These are phyloP conservation scores for Sminthurides aquaticus DNA, from an alignment of 2,888 invertebrate species.

Conservation along the genomic window DNA sequence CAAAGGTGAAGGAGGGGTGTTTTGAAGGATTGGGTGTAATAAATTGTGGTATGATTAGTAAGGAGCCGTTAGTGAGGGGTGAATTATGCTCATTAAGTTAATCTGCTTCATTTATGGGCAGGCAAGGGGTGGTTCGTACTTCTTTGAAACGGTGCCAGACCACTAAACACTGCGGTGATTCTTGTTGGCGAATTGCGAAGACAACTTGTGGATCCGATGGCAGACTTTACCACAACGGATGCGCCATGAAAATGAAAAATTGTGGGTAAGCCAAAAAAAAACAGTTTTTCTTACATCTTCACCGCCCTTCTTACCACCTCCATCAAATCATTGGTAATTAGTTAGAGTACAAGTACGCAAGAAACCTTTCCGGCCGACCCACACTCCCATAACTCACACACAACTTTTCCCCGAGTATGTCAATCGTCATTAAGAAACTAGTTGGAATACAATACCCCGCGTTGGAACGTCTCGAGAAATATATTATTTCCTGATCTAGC, in stretches of 20 bases:
- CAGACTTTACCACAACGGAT: conserved; percentile 78
- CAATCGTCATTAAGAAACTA: not conserved
- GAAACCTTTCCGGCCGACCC: too few species aligned
- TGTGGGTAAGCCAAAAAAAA: conserved; percentile 67
- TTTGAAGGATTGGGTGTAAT: not conserved
- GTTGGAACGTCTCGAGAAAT: too few species aligned
- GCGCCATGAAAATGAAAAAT: conserved; percentile 84
- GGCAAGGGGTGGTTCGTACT: conserved; percentile 76
- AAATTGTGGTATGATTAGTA: not conserved
- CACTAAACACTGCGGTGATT: conserved; percentile 80
- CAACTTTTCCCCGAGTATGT: too few species aligned
- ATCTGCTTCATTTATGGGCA: conserved; percentile 45
- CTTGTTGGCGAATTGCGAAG: conserved; percentile 80
- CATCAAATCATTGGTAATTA: not conserved
- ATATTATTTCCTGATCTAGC: too few species aligned
- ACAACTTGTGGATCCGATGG: conserved; percentile 87
- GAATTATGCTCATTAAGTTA: not conserved
- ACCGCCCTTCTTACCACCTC: not conserved
- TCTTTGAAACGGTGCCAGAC: conserved; percentile 86
- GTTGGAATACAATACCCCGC: not conserved
- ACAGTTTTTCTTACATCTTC: too few species aligned
- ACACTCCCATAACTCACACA: too few species aligned
- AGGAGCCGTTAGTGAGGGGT: not conserved
- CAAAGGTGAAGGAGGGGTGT: too few species aligned
- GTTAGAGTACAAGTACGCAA: too few species aligned